Conservation (phyloP, 2,113 vertebrate genomes). For the Glareola pratincola region DNA sequence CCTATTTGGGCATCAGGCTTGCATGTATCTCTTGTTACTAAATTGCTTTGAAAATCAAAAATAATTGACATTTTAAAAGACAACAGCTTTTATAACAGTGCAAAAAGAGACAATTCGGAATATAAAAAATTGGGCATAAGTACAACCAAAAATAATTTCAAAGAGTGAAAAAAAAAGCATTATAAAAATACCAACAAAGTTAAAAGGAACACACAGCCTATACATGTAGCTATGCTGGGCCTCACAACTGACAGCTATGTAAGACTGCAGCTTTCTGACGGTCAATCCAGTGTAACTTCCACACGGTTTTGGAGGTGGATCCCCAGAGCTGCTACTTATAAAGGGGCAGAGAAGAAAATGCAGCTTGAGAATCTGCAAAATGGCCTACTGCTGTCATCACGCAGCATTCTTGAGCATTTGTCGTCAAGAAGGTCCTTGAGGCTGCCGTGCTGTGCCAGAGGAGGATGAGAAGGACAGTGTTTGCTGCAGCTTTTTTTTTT, state of each 20-base stretch:
- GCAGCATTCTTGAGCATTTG: not conserved
- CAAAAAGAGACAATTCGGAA: not conserved
- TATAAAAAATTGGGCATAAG: not conserved
- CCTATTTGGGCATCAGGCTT: not conserved
- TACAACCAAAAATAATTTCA: not conserved
- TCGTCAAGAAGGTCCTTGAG: not conserved
- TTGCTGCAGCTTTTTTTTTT: not conserved
- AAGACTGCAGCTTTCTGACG: not conserved
- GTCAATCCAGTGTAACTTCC: not conserved
- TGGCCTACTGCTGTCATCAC: not conserved
- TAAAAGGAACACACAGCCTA: not conserved
- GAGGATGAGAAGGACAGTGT: not conserved
- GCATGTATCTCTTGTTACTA: not conserved
- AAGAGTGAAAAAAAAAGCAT: not conserved
- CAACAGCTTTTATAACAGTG: not conserved
- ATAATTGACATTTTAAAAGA: slow-evolving; percentile 23
- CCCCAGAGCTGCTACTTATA: not conserved
- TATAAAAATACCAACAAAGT: not conserved
- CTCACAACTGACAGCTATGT: not conserved
- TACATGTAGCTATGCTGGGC: not conserved
- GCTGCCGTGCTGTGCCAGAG: not conserved
- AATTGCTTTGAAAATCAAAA: slow-evolving; percentile 46
- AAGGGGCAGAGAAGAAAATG: not conserved
- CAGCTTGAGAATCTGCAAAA: not conserved
- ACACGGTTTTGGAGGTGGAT: not conserved